Evolutionary conservation across 2,113 vertebrate genomes (phyloP).

Genomic region (Cyanoramphus novaezelandiae): DNA sequence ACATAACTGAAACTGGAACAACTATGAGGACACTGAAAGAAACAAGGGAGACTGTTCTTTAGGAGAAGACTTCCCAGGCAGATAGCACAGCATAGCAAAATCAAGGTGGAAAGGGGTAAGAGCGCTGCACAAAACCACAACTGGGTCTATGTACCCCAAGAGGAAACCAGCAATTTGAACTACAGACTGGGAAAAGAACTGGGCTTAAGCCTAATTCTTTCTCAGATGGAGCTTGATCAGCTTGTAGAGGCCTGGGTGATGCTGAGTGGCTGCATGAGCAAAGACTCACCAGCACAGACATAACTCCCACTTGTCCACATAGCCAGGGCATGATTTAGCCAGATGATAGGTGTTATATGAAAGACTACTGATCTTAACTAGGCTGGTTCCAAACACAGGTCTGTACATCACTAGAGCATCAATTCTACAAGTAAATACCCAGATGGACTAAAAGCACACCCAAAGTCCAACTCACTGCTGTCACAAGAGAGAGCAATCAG

Average conservation of each 20-base stretch:
- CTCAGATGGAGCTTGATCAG: background rate
- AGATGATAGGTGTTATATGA: background rate
- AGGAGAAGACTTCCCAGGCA: accelerated
- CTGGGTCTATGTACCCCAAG: accelerated
- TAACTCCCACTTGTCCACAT: too few relatives aligned
- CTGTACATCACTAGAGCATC: background rate
- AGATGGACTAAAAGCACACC: background rate
- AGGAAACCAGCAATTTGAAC: background rate
- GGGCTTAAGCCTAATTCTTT: background rate
- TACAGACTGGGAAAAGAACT: background rate
- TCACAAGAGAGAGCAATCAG: background rate
- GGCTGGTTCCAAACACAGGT: background rate
- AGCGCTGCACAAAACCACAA: background rate
- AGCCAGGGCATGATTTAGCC: background rate
- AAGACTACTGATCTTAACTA: background rate
- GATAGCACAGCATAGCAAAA: background rate
- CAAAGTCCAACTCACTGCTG: background rate
- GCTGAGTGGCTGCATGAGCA: background rate
- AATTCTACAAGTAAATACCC: background rate
- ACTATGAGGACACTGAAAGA: background rate
- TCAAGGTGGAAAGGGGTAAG: background rate
- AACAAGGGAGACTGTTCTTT: background rate
- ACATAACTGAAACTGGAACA: background rate
- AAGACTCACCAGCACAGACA: background rate
- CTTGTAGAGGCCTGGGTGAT: background rate